Base-by-base conservation (phyloP, 2,888 invertebrate species). In the Melinaea menophilus region DNA sequence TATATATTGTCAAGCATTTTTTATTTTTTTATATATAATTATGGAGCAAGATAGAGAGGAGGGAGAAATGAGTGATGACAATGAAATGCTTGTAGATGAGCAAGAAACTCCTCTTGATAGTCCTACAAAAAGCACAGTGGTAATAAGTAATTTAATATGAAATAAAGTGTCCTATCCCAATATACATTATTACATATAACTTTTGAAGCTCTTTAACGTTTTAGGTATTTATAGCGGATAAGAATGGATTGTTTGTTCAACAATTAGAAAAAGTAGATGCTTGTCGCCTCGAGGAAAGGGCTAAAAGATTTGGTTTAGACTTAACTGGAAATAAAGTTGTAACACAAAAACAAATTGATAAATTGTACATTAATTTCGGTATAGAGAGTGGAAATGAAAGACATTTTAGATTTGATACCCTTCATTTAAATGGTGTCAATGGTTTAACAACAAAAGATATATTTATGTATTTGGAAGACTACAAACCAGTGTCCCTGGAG, bases 371-470 rank as follows among this genome's bases (percentile, higher is more conserved):
- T 11, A 88, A 89, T 73, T 84, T 82, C 75, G 88, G 85, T 22
- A 85, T 91, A 63, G 89, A 88, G 70, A 85, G 90, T 73, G 91
- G 91, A 37, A 92, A 92, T 76, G 93, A 94, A 76, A 91, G 92
- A 72, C 92, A 94, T 77, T 91, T 93, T 69, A 91, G 95, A 69
- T 92, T 95, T 73, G 95, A 96, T 81, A 93, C 95, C 31, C 84
- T 97, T 57, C 95, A 96, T 79, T 88, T 97, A 78, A 88, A 93
- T 77, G 96, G 96, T 58, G 93, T 95, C 1, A 92, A 94, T 72
- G 93, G 94, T 46, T 93, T 97, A 91, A 94, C 92, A 72, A 95
- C 95, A 3, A 93, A 94, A 78, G 96, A 97, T 80, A 92, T 97
- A 58, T 94, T 96, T 79, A 92, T 93, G 71, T 96, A 96, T 83